Evolutionary conservation across 2,888 invertebrate genomes (phyloP).

Genomic region (Chymomyza procnemis): DNA sequence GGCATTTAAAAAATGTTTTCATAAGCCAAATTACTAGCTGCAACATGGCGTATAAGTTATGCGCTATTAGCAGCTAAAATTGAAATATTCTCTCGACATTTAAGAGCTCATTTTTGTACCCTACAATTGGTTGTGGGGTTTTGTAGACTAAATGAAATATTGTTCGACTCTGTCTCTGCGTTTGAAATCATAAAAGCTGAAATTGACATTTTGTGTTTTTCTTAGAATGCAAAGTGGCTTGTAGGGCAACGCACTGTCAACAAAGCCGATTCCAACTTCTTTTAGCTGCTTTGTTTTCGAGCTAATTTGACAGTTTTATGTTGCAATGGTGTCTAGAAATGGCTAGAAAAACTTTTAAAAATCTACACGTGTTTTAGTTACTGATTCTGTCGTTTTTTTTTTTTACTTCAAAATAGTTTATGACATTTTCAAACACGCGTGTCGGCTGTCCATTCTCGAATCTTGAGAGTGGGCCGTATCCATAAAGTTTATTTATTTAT

Average conservation of each 20-base stretch:
- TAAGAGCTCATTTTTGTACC: not conserved
- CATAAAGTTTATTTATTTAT: not conserved
- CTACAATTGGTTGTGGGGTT: not conserved
- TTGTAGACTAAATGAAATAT: too few relatives aligned
- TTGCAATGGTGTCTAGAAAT: slow-evolving; percentile 43
- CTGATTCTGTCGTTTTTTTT: not conserved
- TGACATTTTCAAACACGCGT: slow-evolving; percentile 66
- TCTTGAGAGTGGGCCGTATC: slow-evolving; percentile 7
- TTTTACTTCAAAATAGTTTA: slow-evolving; percentile 54
- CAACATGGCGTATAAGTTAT: slow-evolving; percentile 48
- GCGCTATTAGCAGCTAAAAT: slow-evolving; percentile 18
- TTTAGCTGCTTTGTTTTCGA: slow-evolving; percentile 8
- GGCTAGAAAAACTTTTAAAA: slow-evolving; percentile 36
- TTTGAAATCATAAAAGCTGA: too few relatives aligned
- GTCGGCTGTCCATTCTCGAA: slow-evolving; percentile 7
- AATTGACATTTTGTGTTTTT: too few relatives aligned
- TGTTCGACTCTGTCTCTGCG: too few relatives aligned
- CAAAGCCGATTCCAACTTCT: not conserved
- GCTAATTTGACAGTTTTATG: slow-evolving; percentile 70
- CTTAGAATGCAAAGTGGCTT: too few relatives aligned
- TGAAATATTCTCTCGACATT: slow-evolving; percentile 35
- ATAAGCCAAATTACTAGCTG: slow-evolving; percentile 1
- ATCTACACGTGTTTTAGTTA: slow-evolving; percentile 19
- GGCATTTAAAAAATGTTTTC: slow-evolving; percentile 2
- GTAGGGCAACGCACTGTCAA: too few relatives aligned